Evolutionary conservation across 2,113 vertebrate species (phyloP).

Genomic region (Bagarius yarrelli): DNA sequence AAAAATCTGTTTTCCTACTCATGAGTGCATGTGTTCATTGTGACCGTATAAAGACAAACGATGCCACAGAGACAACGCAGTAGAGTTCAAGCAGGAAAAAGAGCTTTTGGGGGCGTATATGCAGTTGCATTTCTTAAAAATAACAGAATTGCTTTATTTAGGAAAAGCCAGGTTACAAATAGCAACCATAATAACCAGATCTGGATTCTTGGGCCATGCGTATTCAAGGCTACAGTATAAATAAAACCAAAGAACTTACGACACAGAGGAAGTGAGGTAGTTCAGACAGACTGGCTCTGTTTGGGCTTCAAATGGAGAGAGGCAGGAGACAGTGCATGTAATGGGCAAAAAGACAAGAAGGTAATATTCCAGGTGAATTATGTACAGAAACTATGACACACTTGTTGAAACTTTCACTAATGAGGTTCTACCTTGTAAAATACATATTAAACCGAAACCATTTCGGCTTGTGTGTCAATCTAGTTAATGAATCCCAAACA

Average conservation of each 20-base stretch:
- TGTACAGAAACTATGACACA: slow-evolving; percentile 3
- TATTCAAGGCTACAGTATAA: slow-evolving; percentile 18
- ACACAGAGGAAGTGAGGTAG: slow-evolving; percentile 46
- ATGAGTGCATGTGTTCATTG: slow-evolving; percentile 50
- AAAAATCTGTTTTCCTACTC: slow-evolving; percentile 54
- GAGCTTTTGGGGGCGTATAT: slow-evolving; percentile 17
- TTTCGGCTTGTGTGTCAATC: background rate
- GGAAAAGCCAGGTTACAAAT: slow-evolving; percentile 15
- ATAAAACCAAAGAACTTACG: slow-evolving; percentile 33
- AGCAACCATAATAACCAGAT: slow-evolving; percentile 16
- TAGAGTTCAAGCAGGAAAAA: slow-evolving; percentile 18
- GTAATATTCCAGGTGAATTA: slow-evolving; percentile 7
- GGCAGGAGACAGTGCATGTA: background rate
- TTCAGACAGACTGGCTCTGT: slow-evolving; percentile 48
- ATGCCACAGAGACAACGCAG: slow-evolving; percentile 42
- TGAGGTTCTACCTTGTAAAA: slow-evolving; percentile 24
- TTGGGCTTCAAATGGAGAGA: slow-evolving; percentile 28
- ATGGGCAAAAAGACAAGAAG: slow-evolving; percentile 18
- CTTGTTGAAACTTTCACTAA: slow-evolving; percentile 13
- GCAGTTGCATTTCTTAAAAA: background rate
- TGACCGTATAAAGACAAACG: slow-evolving; percentile 60
- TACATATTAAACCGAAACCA: background rate
- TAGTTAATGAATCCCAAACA: background rate
- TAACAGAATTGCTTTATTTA: slow-evolving; percentile 36
- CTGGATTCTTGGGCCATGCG: background rate